phyloP scores from a whole-genome alignment of 2,797 vertebrate species.

The Tenualosa ilisha region DNA sequence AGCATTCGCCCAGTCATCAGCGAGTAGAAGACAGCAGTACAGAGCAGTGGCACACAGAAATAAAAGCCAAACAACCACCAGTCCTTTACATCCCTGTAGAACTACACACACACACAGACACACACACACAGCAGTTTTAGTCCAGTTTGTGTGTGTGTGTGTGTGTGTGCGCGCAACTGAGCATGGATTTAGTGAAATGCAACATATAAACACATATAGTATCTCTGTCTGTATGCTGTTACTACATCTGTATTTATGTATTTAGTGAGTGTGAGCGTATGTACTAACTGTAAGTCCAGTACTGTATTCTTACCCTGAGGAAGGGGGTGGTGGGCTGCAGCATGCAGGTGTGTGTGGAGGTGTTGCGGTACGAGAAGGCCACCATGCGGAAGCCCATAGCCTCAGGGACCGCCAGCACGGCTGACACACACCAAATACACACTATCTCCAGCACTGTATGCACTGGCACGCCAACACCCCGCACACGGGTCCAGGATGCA shows the following conservation, averaged over 20 bases:
- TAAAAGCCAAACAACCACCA: constrained; percentile 97
- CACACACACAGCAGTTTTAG: background rate
- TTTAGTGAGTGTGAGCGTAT: constrained; percentile 21
- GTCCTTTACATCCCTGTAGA: constrained; percentile 86
- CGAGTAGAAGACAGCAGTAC: constrained; percentile 88
- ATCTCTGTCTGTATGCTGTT: background rate
- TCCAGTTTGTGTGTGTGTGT: background rate
- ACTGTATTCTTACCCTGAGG: constrained; percentile 73
- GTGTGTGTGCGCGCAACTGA: background rate
- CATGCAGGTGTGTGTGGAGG: constrained; percentile 82
- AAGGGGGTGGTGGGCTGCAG: constrained; percentile 77
- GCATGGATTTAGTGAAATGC: too few species aligned
- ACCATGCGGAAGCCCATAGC: constrained; percentile 86
- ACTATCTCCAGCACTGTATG: constrained; percentile 87
- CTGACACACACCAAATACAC: constrained; percentile 89
- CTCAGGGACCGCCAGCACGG: constrained; percentile 87
- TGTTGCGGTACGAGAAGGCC: constrained; percentile 76
- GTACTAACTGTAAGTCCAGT: too few species aligned
- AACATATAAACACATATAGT: background rate
- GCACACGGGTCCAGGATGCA: constrained; percentile 91
- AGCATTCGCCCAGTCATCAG: constrained; percentile 95
- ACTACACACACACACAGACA: constrained; percentile 65
- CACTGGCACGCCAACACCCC: constrained; percentile 85
- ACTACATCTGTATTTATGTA: background rate
- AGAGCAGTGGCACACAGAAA: constrained; percentile 88